A percentile compares a stretch with the other conserved stretches of the same genome.
phyloP scores from a whole-genome alignment of 2,113 vertebrate species.

The Alligator sinensis region DNA sequence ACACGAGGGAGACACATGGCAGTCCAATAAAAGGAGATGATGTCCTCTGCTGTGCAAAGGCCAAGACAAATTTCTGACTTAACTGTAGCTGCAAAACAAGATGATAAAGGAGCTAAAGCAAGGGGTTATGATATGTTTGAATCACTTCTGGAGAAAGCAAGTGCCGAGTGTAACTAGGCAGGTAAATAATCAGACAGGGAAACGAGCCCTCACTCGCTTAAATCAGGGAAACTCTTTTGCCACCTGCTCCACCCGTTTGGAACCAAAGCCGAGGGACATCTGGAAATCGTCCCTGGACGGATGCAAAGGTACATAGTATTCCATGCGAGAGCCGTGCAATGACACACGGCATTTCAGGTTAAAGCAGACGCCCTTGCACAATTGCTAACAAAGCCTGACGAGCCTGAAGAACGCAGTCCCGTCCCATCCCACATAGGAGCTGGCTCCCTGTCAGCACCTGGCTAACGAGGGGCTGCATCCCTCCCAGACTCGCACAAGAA shows the following conservation, averaged over 20 bases:
- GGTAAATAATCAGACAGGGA: slow-evolving; percentile 46
- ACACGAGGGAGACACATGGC: not conserved
- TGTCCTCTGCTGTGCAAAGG: slow-evolving; percentile 22
- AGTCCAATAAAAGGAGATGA: slow-evolving; percentile 23
- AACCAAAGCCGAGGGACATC: slow-evolving; percentile 11
- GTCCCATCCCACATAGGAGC: not conserved
- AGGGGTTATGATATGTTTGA: slow-evolving; percentile 51
- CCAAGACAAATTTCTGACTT: slow-evolving; percentile 50
- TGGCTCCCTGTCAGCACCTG: not conserved
- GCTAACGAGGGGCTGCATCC: not conserved
- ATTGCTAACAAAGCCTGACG: accelerated
- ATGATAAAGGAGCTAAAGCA: slow-evolving; percentile 52
- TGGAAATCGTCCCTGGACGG: slow-evolving; percentile 35
- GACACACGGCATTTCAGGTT: not conserved
- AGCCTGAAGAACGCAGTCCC: not conserved
- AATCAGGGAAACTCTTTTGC: slow-evolving; percentile 50
- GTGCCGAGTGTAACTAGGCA: slow-evolving; percentile 39
- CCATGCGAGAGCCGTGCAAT: not conserved
- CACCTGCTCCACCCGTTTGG: slow-evolving; percentile 22
- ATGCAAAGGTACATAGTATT: not conserved
- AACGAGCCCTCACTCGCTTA: slow-evolving; percentile 41
- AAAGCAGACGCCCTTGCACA: not conserved
- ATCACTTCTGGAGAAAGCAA: slow-evolving; percentile 51
- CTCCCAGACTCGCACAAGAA: no score
- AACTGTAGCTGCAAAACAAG: slow-evolving; percentile 32